Evolutionary conservation across 1,140 invertebrate species (phyloP).

Genomic region (Listronotus bonariensis): DNA sequence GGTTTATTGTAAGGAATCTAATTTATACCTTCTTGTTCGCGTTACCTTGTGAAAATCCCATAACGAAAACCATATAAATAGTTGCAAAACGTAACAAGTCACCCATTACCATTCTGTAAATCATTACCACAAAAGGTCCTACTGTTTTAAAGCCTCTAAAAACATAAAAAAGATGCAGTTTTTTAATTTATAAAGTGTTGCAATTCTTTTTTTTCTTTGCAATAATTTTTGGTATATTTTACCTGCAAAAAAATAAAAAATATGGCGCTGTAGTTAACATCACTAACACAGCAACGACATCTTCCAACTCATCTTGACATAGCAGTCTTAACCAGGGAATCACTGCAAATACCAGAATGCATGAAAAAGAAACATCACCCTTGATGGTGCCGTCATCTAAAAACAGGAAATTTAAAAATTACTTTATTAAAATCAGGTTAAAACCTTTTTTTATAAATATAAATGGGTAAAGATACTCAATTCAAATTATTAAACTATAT

Average conservation of each 20-base stretch:
- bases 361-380: conserved; percentile 95
- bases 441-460: not conserved
- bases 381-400: conserved; percentile 84
- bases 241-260: conserved; percentile 98
- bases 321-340: conserved; percentile 82
- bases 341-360: conserved; percentile 75
- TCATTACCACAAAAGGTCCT: conserved; percentile 99
- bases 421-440: not conserved
- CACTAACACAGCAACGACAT: conserved; percentile 88
- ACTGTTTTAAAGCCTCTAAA: conserved; percentile 94
- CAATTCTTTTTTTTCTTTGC: too few relatives aligned
- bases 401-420: conserved; percentile 10
- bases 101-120: conserved; percentile 97
- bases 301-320: conserved; percentile 86
- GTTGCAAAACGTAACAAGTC: conserved; percentile 93
- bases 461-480: too few relatives aligned
- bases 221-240: conserved; percentile 5
- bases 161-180: conserved; percentile 60
- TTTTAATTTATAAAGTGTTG: too few relatives aligned
- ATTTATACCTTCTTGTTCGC: too few relatives aligned
- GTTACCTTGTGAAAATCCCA: conserved; percentile 94
- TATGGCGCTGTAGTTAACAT: conserved; percentile 96
- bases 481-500: too few relatives aligned
- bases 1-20: too few relatives aligned
- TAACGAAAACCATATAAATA: conserved; percentile 95